Evolutionary conservation across 2,888 invertebrate species (phyloP).

Genomic region (Ornithoptera priamus): DNA sequence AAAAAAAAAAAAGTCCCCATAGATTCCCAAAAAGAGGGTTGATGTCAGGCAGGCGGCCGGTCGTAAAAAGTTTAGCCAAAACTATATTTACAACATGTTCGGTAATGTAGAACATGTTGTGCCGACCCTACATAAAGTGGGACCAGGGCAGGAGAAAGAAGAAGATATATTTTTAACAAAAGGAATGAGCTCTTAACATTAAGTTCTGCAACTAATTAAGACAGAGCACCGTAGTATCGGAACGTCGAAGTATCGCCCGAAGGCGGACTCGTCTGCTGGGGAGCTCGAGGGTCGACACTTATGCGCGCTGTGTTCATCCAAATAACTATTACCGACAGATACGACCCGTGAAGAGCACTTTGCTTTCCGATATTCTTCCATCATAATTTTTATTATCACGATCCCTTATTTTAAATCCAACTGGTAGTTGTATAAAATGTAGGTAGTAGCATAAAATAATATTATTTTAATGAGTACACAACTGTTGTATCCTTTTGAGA

Average conservation of each 20-base stretch:
- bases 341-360: conserved; percentile 16
- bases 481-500: no score
- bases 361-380: conserved; percentile 9
- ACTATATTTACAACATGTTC: no score
- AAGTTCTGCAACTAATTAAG: conserved; percentile 25
- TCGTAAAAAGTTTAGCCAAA: no score
- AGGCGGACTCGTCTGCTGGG: conserved; percentile 12
- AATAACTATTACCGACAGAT: conserved; percentile 28
- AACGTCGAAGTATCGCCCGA: conserved; percentile 20
- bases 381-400: conserved; percentile 4
- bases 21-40: no score
- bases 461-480: no score
- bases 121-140: no score
- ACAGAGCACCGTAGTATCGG: conserved; percentile 16
- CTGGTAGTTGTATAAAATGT: neutral
- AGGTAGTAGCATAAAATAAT: no score
- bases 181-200: neutral
- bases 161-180: conserved; percentile 25
- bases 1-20: no score
- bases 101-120: no score
- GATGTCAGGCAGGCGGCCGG: no score
- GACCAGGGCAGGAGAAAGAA: no score
- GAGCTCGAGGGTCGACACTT: conserved; percentile 21
- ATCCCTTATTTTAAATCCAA: neutral
- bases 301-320: conserved; percentile 19